Evolutionary conservation across 2,797 vertebrate species (phyloP).

Genomic region (Poecile montanus): DNA sequence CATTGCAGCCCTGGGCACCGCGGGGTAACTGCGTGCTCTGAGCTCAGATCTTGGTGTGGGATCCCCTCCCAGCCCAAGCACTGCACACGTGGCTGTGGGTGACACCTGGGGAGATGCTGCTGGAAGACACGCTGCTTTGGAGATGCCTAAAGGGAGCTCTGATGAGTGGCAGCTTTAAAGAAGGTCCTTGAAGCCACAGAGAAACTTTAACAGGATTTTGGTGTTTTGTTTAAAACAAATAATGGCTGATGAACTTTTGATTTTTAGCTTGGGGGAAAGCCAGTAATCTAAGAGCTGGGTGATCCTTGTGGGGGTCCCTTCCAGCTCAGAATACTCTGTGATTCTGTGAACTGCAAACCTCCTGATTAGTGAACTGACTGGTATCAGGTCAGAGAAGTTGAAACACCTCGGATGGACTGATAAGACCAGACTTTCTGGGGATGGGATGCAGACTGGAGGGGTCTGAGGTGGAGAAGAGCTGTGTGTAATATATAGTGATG

Average conservation of each 20-base stretch:
- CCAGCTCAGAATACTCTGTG: not conserved
- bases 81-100: accelerated
- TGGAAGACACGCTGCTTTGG: not conserved
- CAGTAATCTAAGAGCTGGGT: not conserved
- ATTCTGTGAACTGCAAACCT: not conserved
- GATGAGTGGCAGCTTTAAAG: not conserved
- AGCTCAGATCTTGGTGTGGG: not conserved
- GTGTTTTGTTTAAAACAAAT: not conserved
- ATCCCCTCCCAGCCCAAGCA: not conserved
- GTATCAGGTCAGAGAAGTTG: not conserved
- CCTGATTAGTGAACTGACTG: not conserved
- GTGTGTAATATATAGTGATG: not conserved
- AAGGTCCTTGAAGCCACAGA: not conserved
- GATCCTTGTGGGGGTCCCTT: not conserved
- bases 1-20: not conserved
- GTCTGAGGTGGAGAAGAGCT: not conserved
- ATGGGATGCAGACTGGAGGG: not conserved
- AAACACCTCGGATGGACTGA: not conserved
- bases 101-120: not conserved
- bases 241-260: not conserved
- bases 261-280: not conserved
- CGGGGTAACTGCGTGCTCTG: not conserved
- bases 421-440: not conserved
- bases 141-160: not conserved
- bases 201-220: not conserved